These are phyloP conservation scores for Ectemnius continuus DNA, from an alignment of 2,888 invertebrate species.

Conservation along the genomic window DNA sequence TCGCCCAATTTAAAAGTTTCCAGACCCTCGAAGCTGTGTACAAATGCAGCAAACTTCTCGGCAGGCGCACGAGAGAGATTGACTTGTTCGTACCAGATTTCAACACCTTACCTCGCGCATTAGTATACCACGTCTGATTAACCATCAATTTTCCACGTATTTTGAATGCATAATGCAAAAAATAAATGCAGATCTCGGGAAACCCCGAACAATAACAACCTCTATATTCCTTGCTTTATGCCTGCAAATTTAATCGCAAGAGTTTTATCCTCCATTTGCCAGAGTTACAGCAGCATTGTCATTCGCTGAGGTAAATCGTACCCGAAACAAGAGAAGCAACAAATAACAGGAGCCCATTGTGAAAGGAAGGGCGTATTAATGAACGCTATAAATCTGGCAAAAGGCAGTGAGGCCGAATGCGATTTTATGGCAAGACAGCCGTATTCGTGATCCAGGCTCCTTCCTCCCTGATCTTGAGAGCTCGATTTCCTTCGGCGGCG, in stretches of 20 bases:
- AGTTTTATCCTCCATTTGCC: not conserved
- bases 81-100: slow-evolving; percentile 9
- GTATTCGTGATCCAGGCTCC: slow-evolving; percentile 20
- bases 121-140: slow-evolving; percentile 17
- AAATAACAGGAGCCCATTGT: not conserved
- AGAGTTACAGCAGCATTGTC: not conserved
- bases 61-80: not conserved
- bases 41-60: slow-evolving; percentile 19
- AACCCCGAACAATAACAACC: not conserved
- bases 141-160: not conserved
- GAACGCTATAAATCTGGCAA: slow-evolving; percentile 32
- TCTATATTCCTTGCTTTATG: not conserved
- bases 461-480: slow-evolving; percentile 16
- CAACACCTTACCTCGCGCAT: not conserved
- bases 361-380: not conserved
- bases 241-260: not conserved
- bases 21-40: slow-evolving; percentile 46
- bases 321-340: not conserved
- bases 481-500: slow-evolving; percentile 5
- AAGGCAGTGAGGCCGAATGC: slow-evolving; percentile 17
- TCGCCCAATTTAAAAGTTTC: slow-evolving; percentile 57
- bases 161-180: no score
- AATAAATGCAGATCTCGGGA: not conserved
- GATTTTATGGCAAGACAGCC: slow-evolving; percentile 1
- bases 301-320: not conserved